Percentiles rank a stretch among this genome's conserved stretches.
Evolutionary conservation across 92 coral and sea anemone species (phyloP).

Genomic region (Palythoa grandis): DNA sequence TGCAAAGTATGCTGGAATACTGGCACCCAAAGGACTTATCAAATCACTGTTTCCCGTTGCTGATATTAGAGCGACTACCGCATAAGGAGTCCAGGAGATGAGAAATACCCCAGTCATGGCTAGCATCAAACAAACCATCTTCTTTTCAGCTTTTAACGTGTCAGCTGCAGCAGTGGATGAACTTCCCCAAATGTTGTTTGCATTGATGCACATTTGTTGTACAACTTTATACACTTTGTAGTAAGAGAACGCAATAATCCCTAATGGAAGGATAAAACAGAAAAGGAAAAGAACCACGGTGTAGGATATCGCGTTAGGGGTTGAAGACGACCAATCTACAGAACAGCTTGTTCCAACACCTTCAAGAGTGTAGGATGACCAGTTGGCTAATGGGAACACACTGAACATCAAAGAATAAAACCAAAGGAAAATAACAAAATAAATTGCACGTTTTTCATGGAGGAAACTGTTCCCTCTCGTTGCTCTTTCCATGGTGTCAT

Average conservation of each 20-base stretch:
- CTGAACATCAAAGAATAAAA: slow-evolving; percentile 64
- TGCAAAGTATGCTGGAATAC: slow-evolving; percentile 74
- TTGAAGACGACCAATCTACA: slow-evolving; percentile 67
- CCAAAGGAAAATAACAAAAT: slow-evolving; percentile 62
- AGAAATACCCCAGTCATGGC: slow-evolving; percentile 67
- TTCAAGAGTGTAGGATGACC: slow-evolving; percentile 85
- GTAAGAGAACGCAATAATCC: slow-evolving; percentile 53
- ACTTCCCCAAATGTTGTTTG: slow-evolving; percentile 67
- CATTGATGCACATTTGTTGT: slow-evolving; percentile 51
- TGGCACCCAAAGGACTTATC: slow-evolving; percentile 38
- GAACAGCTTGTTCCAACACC: slow-evolving; percentile 71
- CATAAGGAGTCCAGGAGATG: slow-evolving; percentile 90
- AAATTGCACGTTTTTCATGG: slow-evolving; percentile 26
- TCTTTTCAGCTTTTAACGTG: slow-evolving; percentile 52
- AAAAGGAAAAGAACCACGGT: slow-evolving; percentile 55
- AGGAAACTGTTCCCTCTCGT: slow-evolving; percentile 16
- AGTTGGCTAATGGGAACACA: slow-evolving; percentile 69
- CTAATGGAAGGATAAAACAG: slow-evolving; percentile 72
- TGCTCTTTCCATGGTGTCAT: slow-evolving; percentile 47
- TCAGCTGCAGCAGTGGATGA: slow-evolving; percentile 53
- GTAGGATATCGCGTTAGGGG: slow-evolving; percentile 49
- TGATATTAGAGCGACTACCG: slow-evolving; percentile 66
- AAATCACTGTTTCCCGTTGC: slow-evolving; percentile 46
- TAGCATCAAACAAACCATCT: slow-evolving; percentile 54
- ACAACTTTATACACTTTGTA: slow-evolving; percentile 50